Evolutionary conservation across 1,140 invertebrate species (phyloP), one percentile per base, ranked within the genome.

Genomic region (Hermatobates lingyangjiaoensis): DNA sequence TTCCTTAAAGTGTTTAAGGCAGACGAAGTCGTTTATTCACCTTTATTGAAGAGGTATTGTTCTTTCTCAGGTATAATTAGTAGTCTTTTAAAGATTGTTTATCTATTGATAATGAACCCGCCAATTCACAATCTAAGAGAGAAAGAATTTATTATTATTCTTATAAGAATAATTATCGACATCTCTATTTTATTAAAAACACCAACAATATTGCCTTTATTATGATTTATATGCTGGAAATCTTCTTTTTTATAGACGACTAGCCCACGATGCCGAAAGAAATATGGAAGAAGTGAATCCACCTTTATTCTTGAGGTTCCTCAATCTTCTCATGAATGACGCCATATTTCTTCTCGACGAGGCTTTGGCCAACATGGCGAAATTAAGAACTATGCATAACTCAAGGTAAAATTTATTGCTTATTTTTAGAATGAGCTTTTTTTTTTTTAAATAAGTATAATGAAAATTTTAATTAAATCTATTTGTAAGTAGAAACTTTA

Each of bases 281-380:
- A 85, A 89, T 62, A 93, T 96, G 74, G 88, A 95, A 65, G 83
- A 80, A 5, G 80, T 87, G 3, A 79, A 83, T 56, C 83, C 90
- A 12, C 93, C 92, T 1, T 64, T 96, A 42, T 96, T 96, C 66
- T 69, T 97, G 38, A 73, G 89, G 49, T 97, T 97, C 64, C 79
- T 95, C 20, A 96, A 96, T 72, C 70, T 96, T 40, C 68, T 96
- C 2, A 92, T 95, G 62, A 97, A 97, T 64, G 93, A 96, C 73
- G 90, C 91, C 47, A 91, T 92, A 20, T 96, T 87, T 66, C 66
- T 97, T 2, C 64, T 94, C 51, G 91, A 95, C 63, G 91, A 96
- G 66, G 88, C 87, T 1, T 70, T 96, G 3, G 72, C 76, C 0
- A 87, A 88, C 62, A 84, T 91, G 79, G 75, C 84, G 26, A 81